Evolutionary conservation across 2,113 vertebrate species (phyloP).

Genomic region (Urocynchramus pylzowi): DNA sequence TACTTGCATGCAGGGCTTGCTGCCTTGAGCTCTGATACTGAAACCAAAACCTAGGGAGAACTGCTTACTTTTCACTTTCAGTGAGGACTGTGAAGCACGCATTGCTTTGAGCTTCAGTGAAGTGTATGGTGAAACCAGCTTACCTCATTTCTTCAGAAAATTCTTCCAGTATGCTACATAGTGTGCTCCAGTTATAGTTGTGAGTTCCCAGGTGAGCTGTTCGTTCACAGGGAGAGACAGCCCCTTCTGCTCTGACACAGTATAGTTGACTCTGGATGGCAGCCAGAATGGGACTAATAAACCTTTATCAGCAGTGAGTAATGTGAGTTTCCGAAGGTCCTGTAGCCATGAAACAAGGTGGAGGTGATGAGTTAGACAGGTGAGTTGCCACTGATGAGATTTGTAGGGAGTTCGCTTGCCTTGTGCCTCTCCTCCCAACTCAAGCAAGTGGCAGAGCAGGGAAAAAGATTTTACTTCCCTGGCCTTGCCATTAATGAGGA

Average conservation of each 20-base stretch:
- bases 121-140: not conserved
- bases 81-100: not conserved
- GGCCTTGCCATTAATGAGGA: not conserved
- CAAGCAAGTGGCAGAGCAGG: not conserved
- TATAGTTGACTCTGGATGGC: not conserved
- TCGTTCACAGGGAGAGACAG: not conserved
- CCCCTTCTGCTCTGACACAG: not conserved
- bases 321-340: not conserved
- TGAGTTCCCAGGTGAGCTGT: not conserved
- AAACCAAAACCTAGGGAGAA: not conserved
- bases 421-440: not conserved
- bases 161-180: not conserved
- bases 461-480: not conserved
- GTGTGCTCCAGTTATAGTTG: not conserved
- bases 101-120: not conserved
- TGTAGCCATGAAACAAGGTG: not conserved
- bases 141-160: not conserved
- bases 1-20: not conserved
- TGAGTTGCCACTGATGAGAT: not conserved
- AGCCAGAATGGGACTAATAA: not conserved
- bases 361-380: not conserved
- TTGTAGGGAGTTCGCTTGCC: not conserved
- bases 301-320: not conserved
- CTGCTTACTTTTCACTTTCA: not conserved
- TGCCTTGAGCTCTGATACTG: not conserved